Evolutionary conservation across 2,797 vertebrate genomes (phyloP).

Genomic region (Lacerta viridis): DNA sequence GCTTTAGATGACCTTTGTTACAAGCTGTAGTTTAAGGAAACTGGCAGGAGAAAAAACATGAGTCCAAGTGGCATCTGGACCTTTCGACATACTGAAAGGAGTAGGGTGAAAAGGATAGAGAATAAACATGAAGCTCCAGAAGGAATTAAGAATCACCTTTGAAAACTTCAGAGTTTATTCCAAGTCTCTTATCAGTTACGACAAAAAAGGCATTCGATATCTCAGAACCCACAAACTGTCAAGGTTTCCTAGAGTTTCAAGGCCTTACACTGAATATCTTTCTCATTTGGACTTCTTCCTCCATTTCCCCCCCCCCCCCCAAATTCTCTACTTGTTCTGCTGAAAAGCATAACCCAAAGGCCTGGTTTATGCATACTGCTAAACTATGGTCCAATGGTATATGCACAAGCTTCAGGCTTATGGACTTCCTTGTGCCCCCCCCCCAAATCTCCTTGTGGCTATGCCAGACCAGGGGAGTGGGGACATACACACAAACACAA

Average conservation of each 20-base stretch:
- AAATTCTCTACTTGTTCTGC: not conserved
- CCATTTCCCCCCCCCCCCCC: no score
- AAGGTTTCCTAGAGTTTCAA: not conserved
- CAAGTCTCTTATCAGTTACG: not conserved
- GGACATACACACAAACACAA: no score
- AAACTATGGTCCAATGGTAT: not conserved
- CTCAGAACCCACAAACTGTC: not conserved
- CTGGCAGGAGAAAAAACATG: not conserved
- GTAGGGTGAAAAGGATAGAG: not conserved
- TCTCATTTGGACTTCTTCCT: not conserved
- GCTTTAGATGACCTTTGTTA: conserved; percentile 4
- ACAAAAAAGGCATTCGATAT: not conserved
- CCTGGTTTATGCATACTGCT: not conserved
- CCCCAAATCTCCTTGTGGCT: no score
- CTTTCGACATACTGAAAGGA: conserved; percentile 15
- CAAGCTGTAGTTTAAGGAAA: not conserved
- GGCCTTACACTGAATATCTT: no score
- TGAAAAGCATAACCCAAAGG: not conserved
- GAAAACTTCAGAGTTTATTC: not conserved
- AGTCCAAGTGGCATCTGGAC: not conserved
- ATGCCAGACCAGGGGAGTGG: no score
- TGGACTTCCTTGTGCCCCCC: no score
- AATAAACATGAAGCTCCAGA: not conserved
- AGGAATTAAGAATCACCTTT: conserved; percentile 14
- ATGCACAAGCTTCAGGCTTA: not conserved